These are phyloP conservation scores for Zoanthus sansibaricus DNA, from an alignment of 92 coral and sea anemone genomes.

Conservation along the genomic window DNA sequence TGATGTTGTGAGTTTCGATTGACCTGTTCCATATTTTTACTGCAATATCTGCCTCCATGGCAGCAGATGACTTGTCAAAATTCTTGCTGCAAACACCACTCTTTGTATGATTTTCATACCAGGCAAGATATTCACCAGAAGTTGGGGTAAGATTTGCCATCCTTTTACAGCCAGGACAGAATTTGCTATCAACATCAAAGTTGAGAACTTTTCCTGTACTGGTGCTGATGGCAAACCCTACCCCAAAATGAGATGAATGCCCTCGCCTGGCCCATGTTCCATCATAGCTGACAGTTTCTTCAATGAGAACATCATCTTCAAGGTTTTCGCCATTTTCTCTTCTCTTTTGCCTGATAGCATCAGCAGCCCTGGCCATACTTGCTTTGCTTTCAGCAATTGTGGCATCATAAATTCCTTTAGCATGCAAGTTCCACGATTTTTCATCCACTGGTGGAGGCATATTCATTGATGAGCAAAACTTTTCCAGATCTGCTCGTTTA, in stretches of 20 bases:
- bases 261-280: slow-evolving; percentile 22
- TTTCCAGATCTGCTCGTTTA: slow-evolving; percentile 15
- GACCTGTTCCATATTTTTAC: no score
- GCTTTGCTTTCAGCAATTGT: slow-evolving; percentile 6
- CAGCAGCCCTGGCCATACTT: slow-evolving; percentile 33
- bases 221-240: slow-evolving; percentile 2
- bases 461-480: slow-evolving; percentile 16
- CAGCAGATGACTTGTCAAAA: no score
- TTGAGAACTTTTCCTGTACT: slow-evolving; percentile 13
- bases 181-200: slow-evolving; percentile 22
- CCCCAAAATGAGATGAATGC: slow-evolving; percentile 28
- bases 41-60: no score
- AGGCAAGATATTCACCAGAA: no score
- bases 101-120: no score
- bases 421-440: not conserved
- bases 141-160: not conserved
- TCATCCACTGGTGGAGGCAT: slow-evolving; percentile 23
- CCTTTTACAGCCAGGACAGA: slow-evolving; percentile 17
- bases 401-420: slow-evolving; percentile 8
- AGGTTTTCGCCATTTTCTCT: not conserved
- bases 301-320: no score
- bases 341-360: not conserved
- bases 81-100: no score
- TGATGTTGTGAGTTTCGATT: no score
- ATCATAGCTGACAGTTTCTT: no score